Evolutionary conservation across 2,113 vertebrate genomes (phyloP).

Genomic region (Alligator sinensis): DNA sequence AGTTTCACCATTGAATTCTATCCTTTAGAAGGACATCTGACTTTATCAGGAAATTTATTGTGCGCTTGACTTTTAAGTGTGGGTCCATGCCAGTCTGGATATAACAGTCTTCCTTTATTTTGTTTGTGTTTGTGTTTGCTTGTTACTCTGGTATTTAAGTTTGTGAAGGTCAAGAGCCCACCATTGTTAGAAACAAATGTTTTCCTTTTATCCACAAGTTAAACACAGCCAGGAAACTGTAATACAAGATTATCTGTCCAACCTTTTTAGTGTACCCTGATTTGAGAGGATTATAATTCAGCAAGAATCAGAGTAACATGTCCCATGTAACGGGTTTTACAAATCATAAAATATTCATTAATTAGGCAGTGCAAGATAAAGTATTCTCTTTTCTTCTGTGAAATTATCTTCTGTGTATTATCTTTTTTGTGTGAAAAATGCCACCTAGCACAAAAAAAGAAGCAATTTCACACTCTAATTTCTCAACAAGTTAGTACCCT

Average conservation of each 20-base stretch:
- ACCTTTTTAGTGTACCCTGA: background rate
- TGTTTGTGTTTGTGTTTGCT: background rate
- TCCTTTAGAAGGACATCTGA: background rate
- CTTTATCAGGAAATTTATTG: background rate
- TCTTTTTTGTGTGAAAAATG: background rate
- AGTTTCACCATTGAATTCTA: background rate
- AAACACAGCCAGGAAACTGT: background rate
- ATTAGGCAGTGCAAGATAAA: background rate
- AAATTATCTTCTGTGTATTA: background rate
- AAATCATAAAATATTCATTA: background rate
- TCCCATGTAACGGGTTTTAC: background rate
- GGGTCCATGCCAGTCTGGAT: background rate
- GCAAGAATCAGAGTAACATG: background rate
- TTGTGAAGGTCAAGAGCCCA: background rate
- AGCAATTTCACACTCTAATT: background rate
- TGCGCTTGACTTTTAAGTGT: background rate
- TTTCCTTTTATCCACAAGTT: background rate
- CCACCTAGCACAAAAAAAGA: background rate
- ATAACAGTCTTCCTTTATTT: background rate
- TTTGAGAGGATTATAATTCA: background rate
- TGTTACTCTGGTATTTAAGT: background rate
- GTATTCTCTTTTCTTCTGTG: background rate
- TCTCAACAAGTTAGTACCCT: background rate
- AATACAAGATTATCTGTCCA: background rate
- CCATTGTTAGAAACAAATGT: background rate